Conservation (phyloP, 2,888 invertebrate species). For the Sesia apiformis region DNA sequence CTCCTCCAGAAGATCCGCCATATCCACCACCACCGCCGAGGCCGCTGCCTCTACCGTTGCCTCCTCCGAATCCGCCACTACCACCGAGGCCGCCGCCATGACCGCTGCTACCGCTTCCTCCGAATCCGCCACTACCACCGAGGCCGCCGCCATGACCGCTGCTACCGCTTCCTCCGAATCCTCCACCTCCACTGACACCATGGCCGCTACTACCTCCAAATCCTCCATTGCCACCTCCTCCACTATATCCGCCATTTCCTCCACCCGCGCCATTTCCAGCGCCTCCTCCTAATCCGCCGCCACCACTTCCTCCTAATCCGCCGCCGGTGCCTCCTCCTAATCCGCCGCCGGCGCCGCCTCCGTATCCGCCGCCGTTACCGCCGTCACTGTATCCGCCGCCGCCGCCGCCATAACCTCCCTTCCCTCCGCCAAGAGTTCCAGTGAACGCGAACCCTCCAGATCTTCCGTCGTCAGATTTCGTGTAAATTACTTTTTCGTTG, state of each 20-base stretch:
- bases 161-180: too few species aligned
- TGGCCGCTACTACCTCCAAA: too few species aligned
- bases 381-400: not conserved
- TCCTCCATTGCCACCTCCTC: too few species aligned
- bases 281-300: too few species aligned
- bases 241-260: too few species aligned
- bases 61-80: conserved; percentile 10
- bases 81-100: conserved; percentile 17
- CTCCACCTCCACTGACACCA: too few species aligned
- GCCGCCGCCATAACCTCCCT: conserved; percentile 38
- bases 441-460: conserved; percentile 62
- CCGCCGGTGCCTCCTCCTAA: conserved; percentile 23
- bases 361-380: conserved; percentile 42
- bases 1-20: conserved; percentile 14
- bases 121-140: conserved; percentile 13
- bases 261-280: too few species aligned
- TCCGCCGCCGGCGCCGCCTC: conserved; percentile 41
- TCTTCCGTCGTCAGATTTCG: conserved; percentile 55
- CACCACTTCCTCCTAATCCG: not conserved
- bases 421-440: conserved; percentile 41
- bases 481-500: conserved; percentile 41
- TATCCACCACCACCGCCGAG: conserved; percentile 15
- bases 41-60: conserved; percentile 10
- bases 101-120: conserved; percentile 15
- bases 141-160: conserved; percentile 2